Evolutionary conservation across 2,888 invertebrate genomes (phyloP), one percentile per base, ranked within the genome.

Genomic region (Cheilosia vernalis): DNA sequence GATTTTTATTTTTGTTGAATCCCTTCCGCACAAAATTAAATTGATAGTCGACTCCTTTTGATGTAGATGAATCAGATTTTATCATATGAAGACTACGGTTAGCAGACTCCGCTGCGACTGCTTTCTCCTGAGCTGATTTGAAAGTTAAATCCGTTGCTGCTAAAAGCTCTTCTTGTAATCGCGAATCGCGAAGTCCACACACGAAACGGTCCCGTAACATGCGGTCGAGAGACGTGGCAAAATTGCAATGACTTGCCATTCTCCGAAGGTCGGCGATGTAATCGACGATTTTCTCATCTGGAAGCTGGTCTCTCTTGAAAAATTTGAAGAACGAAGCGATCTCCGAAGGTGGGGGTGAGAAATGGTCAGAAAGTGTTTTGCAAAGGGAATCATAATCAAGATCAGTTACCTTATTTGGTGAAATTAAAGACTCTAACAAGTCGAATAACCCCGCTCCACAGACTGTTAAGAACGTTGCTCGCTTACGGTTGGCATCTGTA

Each of bases 91-190:
- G 69, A 37, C 69, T 58, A 2, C 37, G 58, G 24, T 33, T 58
- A 10, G 69, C 69, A n/a, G 58, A 47, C 37, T 58, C 58, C n/a
- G 69, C 21, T 33, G 56, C 69, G 27, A 56, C 33, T 47, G 56
- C 56, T 30, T 44, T 66, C 40, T 66, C 51, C 24, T 66, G 66
- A 40, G 66, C 40, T 40, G 24, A 19, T 53, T 66, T 53, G 17
- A 67, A 55, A 2, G 55, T 55, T 30, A 67, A 30, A 13, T 67
- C 42, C 27, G 44, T 55, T 30, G 55, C 42, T 30, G 67, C 67
- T 30, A 55, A 53, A 44, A 67, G 19, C 44, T 67, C 44, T 67
- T 69, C 56, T 47, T 69, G 56, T 30, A 67, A 13, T n/a, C 67
- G 44, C 0, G 44, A 27, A 47, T 64, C 47, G 15, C 66, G 53